A percentile compares a stretch with the other conserved stretches of the same genome.
phyloP scores from a whole-genome alignment of 2,797 vertebrate genomes.

The Oreochromis mossambicus region DNA sequence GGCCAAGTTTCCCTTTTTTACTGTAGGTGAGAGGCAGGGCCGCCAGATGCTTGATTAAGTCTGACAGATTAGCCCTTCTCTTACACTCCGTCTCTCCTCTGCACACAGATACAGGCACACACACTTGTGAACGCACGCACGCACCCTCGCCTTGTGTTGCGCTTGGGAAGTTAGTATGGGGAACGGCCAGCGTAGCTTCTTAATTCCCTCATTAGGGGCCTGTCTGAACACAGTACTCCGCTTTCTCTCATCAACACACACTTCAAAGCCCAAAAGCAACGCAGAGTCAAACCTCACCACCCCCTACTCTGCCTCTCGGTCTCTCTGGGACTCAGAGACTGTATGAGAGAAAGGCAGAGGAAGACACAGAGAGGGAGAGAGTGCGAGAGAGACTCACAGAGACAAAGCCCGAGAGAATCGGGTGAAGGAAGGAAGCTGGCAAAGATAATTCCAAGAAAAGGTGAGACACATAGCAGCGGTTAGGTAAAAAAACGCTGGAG shows the following conservation, averaged over 20 bases:
- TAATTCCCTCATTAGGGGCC: conserved; percentile 95
- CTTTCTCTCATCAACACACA: conserved; percentile 86
- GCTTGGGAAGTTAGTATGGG: conserved; percentile 83
- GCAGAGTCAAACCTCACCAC: conserved; percentile 61
- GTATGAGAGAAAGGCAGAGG: conserved; percentile 40
- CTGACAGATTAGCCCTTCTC: conserved; percentile 86
- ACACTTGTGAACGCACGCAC: conserved; percentile 33
- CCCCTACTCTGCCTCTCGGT: conserved; percentile 46
- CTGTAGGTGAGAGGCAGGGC: conserved; percentile 85
- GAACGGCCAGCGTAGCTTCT: conserved; percentile 83
- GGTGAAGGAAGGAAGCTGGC: conserved; percentile 36
- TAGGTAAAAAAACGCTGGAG: conserved; percentile 37
- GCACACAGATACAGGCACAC: conserved; percentile 6
- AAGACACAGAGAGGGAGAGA: background rate
- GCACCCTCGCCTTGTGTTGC: conserved; percentile 58
- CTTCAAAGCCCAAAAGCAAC: conserved; percentile 86
- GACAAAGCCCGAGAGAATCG: conserved; percentile 46
- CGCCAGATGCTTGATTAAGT: conserved; percentile 84
- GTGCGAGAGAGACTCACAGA: conserved; percentile 32
- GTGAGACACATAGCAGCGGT: conserved; percentile 30
- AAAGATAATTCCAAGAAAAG: conserved; percentile 40
- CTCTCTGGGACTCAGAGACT: conserved; percentile 53
- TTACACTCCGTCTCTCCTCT: background rate
- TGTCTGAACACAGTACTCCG: conserved; percentile 83
- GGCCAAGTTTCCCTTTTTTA: conserved; percentile 33